Evolutionary conservation across 1,140 invertebrate species (phyloP).

Genomic region (Aphelenchoides fujianensis): DNA sequence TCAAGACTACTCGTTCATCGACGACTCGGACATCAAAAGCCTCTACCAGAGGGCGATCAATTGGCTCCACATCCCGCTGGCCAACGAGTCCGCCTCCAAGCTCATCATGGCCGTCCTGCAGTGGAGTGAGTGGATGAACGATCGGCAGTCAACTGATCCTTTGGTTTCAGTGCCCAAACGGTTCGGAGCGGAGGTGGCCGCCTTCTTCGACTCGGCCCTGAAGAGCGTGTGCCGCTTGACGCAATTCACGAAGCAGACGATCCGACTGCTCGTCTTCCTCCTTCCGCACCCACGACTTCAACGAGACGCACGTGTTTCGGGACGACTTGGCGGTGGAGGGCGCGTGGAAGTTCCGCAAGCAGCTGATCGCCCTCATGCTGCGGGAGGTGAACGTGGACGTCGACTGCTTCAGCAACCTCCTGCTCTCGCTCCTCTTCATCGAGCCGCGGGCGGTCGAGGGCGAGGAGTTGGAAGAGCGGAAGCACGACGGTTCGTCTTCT

Average conservation of each 20-base stretch:
- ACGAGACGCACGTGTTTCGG: not conserved
- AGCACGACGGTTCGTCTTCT: too few relatives aligned
- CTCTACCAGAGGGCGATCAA: not conserved
- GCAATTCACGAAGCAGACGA: not conserved
- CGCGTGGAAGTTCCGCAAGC: not conserved
- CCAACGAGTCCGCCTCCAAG: not conserved
- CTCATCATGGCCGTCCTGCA: not conserved
- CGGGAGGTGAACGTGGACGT: not conserved
- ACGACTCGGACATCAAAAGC: not conserved
- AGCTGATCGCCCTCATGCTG: not conserved
- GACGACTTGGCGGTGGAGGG: not conserved
- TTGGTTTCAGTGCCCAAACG: not conserved
- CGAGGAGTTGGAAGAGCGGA: not conserved
- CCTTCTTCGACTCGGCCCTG: not conserved
- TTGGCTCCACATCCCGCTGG: not conserved
- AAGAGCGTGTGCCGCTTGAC: not conserved
- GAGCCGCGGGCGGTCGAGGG: not conserved
- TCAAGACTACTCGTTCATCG: not conserved
- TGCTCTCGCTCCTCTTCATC: not conserved
- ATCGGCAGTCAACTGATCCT: too few relatives aligned
- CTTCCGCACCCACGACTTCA: not conserved
- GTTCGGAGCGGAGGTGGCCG: not conserved
- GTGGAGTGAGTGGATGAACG: not conserved
- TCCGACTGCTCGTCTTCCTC: not conserved
- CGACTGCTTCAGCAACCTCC: not conserved